Base-by-base conservation (phyloP, 1,140 invertebrate genomes). In the Venturia canescens region DNA sequence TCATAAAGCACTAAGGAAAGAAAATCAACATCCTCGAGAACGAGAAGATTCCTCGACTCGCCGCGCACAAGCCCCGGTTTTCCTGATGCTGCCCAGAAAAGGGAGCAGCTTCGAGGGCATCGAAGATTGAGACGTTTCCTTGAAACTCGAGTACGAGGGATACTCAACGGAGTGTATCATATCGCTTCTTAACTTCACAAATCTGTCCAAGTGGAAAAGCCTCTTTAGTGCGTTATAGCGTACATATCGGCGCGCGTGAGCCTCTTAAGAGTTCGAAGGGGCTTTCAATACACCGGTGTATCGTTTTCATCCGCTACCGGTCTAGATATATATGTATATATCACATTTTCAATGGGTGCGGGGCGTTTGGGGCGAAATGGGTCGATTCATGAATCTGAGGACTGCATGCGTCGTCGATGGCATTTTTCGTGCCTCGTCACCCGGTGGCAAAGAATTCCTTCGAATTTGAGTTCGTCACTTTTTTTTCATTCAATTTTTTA, bases 181-280 rank as follows among this genome's bases (percentile, higher is more conserved):
- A 60, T 60, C 18, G 4, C 57, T 60, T 70, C 67, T 34, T 29
- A 29, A 34, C n/a, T 70, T 34, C 18, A 15, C 13, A n/a, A 57
- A 57, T 70, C 67, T 18, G 31, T 70, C 67, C 7, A 38, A 70
- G 67, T 70, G 67, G 27, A 70, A 70, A 70, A 70, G 67, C 63
- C 67, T 70, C 67, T 70, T 70, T 27, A 67, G 63, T 27, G 63
- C 23, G 63, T 7, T 67, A 67, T 67, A 9, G 63, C 38, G 63
- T 16, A 67, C 9, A 23, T 16, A 67, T 67, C 63, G 63, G 26
- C 63, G 26, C 57, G 57, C 57, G 38, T 44, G 38, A 44, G 63
- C 63, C 63, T 60, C 57, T 60, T 60, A 67, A 67, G 26, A 67
- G 21, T 67, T 16, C 63, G 38, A 44, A 44, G 11, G 38, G 38